Conservation (phyloP, 2,888 invertebrate genomes). For the Melieria crassipennis region DNA sequence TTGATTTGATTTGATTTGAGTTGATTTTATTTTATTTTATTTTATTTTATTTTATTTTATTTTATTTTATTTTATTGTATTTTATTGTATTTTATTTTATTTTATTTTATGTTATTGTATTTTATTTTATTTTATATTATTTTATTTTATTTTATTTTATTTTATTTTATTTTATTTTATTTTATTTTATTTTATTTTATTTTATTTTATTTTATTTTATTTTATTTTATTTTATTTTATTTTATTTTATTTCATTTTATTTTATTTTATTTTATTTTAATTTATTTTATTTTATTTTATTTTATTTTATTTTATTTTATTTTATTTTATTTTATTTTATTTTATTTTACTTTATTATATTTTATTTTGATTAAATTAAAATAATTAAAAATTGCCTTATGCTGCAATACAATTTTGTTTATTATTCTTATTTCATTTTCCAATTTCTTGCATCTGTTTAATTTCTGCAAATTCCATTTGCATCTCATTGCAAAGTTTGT, state of each 20-base stretch:
- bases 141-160: background rate
- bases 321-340: background rate
- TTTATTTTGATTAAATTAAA: no score
- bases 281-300: background rate
- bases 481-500: no score
- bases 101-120: background rate
- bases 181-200: constrained; percentile 1
- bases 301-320: background rate
- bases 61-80: background rate
- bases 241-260: background rate
- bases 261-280: background rate
- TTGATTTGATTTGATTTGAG: background rate
- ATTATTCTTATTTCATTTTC: no score
- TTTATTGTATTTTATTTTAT: background rate
- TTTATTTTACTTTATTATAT: background rate
- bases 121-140: background rate
- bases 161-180: background rate
- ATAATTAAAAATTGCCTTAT: no score
- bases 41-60: constrained; percentile 10
- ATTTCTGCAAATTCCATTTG: no score
- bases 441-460: no score
- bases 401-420: no score
- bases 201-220: constrained; percentile 1
- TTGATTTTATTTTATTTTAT: background rate
- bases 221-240: constrained; percentile 7